Evolutionary conservation across 2,797 vertebrate genomes (phyloP), one percentile per base, ranked within the genome.

Genomic region (Erethizon dorsatum): DNA sequence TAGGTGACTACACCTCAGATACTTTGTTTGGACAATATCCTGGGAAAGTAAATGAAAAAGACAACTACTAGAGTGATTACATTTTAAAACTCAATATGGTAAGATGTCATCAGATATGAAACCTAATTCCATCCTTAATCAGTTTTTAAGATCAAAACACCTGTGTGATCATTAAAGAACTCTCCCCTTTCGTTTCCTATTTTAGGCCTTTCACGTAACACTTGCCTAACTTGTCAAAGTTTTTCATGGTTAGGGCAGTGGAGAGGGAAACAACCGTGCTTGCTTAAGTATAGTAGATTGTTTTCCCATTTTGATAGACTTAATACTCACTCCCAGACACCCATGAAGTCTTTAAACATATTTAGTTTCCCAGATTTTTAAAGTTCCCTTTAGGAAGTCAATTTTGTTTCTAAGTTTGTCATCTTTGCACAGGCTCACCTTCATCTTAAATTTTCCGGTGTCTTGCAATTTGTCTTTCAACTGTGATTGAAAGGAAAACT

Each of bases 281-380:
- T 96, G 14, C 92, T 97, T 95, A 98, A 97, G 90, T 88, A 92
- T 95, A 95, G 82, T 26, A 97, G 93, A 92, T 92, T 88, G 3
- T 31, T 95, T 96, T 94, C 97, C 86, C 37, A 94, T 94, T 97
- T 98, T 80, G 88, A 97, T 95, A 97, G 73, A 90, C 96, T 97
- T 91, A 91, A 89, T 86, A 88, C 96, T 97, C 95, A 79, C 95
- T 90, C 94, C 85, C 86, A 91, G 97, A 97, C 95, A 98, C 86
- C 90, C 77, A 14, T 94, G 94, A 97, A 88, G 69, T 94, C 96
- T 98, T 98, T 96, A 97, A 97, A 96, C 97, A 92, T 94, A 97
- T 97, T 98, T 96, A 93, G 56, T 97, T 97, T 98, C 90, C 95
- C 92, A 97, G 75, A 97, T 92, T 97, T 98, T 96, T 97, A 93